Base-by-base conservation (phyloP, 2,888 invertebrate genomes). In the Stenurella melanura region DNA sequence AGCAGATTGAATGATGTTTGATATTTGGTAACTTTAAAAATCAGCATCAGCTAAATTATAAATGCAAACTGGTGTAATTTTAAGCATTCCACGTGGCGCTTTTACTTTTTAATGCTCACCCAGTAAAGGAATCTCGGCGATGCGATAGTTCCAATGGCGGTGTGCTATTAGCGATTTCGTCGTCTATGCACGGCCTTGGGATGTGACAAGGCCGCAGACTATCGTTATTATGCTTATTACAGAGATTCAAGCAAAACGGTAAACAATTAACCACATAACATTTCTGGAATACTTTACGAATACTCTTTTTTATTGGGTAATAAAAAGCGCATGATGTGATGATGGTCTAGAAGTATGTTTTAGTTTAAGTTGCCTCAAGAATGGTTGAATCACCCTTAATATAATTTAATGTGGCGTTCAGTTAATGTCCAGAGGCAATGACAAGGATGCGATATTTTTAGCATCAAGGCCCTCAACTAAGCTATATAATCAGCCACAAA, bases 171-270 rank as follows among this genome's bases (percentile, higher is more conserved):
- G 18, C 61, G 3, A 64, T 64, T 63, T 38, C 42, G 42, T 30
- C 38, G 38, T 34, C 58, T 21, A 57, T 18, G 34, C 57, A 10
- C 69, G 58, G 57, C 69, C 69, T 69, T 69, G 57, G 21, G 34
- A 17, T 57, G 10, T 15, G 58, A 21, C 69, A 69, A 69, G 69
- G 69, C 69, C 58, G 69, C 58, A 69, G 50, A 69, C 69, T 67
- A 17, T 54, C 69, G 58, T 69, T 69, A 69, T 69, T 69, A 69
- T 56, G 67, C 67, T 67, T 67, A 67, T 67, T 67, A 67, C 54
- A 26, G 54, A 56, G 54, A 67, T 56, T 67, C 54, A 34, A 58
- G 57, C 57, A 17, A 50, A 12, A 50, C 50, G 50, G 50, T 50
- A n/a, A 69, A 57, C 30, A 34, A 69, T 69, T 38, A 57, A 69